Evolutionary conservation across 2,797 vertebrate species (phyloP).

Genomic region (Macropus fuliginosus): DNA sequence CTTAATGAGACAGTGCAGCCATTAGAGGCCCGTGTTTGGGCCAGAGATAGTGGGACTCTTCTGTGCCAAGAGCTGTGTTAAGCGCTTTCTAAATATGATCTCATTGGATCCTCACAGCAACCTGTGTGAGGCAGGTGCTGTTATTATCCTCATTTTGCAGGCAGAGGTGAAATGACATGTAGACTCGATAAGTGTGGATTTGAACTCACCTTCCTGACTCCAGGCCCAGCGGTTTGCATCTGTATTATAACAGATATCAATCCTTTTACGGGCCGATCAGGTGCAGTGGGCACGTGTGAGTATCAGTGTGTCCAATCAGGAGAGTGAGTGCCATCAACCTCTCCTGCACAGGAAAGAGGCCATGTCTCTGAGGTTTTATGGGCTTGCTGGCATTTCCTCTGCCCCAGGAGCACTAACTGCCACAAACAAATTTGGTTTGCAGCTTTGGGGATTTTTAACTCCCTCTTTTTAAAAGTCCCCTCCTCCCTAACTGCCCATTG

Average conservation of each 20-base stretch:
- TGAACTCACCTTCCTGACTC: background rate
- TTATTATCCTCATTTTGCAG: background rate
- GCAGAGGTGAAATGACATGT: background rate
- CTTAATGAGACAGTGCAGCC: slow-evolving; percentile 47
- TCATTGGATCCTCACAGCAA: background rate
- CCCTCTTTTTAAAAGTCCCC: background rate
- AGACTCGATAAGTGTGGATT: background rate
- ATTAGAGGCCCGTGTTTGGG: background rate
- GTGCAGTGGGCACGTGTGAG: background rate
- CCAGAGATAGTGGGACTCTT: slow-evolving; percentile 36
- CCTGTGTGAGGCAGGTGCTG: background rate
- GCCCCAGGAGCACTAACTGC: background rate
- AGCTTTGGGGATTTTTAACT: background rate
- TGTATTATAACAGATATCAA: background rate
- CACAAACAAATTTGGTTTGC: background rate
- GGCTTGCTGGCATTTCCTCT: background rate
- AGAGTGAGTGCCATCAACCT: background rate
- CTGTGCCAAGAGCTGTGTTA: background rate
- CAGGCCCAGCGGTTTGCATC: background rate
- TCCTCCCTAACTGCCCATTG: background rate
- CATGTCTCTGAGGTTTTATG: background rate
- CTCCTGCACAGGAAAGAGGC: background rate
- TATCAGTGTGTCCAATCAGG: background rate
- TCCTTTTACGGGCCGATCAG: background rate
- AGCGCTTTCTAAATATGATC: too few species aligned